Percentiles rank a stretch among this genome's conserved stretches.
phyloP scores from a whole-genome alignment of 2,888 invertebrate species.

The Leptarthrus brevirostris region DNA sequence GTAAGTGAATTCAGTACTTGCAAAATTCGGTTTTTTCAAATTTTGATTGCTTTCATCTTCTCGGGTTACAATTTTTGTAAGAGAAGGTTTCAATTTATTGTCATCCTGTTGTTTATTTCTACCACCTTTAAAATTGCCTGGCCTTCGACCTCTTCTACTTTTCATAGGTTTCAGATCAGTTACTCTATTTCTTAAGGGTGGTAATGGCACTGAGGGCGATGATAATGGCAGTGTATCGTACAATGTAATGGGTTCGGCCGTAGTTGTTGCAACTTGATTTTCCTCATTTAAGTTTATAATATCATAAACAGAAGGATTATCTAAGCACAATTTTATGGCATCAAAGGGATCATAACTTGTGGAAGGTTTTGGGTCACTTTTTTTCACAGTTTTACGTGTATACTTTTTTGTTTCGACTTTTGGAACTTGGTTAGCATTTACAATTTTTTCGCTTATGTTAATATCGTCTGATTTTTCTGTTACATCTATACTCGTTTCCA shows the following conservation, averaged over 20 bases:
- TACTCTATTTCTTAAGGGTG: background rate
- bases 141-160: background rate
- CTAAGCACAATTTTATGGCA: background rate
- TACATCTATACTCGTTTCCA: too few species aligned
- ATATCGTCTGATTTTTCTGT: background rate
- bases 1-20: too few species aligned
- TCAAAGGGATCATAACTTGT: constrained; percentile 8
- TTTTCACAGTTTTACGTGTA: constrained; percentile 8
- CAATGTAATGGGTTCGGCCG: background rate
- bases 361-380: background rate
- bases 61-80: too few species aligned
- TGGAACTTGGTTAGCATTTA: background rate
- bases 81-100: background rate
- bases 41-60: too few species aligned
- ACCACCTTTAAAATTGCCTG: background rate
- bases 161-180: background rate
- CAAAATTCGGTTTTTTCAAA: too few species aligned
- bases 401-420: constrained; percentile 36
- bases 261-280: background rate
- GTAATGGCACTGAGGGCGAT: background rate
- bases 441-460: too few species aligned
- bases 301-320: background rate
- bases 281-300: constrained; percentile 10
- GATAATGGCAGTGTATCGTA: background rate
- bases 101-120: background rate